These are phyloP conservation scores for Drosophila burlai DNA, from an alignment of 1,140 invertebrate species.

Conservation along the genomic window DNA sequence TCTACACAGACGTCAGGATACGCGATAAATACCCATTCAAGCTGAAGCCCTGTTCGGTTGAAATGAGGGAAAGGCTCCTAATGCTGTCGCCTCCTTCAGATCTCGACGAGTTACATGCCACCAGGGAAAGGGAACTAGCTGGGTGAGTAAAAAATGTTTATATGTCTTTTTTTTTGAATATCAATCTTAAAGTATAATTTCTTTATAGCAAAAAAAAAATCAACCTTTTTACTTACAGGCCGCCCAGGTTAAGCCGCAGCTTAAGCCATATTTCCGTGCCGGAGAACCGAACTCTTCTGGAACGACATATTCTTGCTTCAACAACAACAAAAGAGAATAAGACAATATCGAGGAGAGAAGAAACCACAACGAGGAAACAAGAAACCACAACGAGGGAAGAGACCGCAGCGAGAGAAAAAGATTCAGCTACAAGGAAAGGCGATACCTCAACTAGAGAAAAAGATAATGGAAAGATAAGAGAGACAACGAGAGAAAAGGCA, in stretches of 20 bases:
- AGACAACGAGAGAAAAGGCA: no score
- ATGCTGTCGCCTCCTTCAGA: no score
- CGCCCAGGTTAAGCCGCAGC: neutral
- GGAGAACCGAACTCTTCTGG: conserved; percentile 1
- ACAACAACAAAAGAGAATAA: neutral
- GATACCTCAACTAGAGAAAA: neutral
- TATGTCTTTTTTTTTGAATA: neutral
- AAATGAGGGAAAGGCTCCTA: conserved; percentile 15
- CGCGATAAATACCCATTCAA: no score
- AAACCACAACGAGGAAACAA: no score
- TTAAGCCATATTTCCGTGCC: neutral
- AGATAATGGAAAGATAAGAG: neutral
- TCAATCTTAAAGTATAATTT: neutral
- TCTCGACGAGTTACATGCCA: conserved; percentile 2
- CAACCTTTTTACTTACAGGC: conserved; percentile 17
- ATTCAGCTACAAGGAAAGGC: neutral
- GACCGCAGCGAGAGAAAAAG: neutral
- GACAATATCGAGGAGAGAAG: neutral
- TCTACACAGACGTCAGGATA: no score
- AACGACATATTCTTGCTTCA: conserved; percentile 6
- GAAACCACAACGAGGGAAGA: no score
- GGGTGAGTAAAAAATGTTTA: conserved; percentile 9
- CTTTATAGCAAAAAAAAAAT: conserved; percentile 12
- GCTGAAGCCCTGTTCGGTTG: no score
- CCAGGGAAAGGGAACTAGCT: conserved; percentile 7